phyloP scores from a whole-genome alignment of 30 jellyfish, hydroid and myxozoan species.

The Sanderia malayensis region DNA sequence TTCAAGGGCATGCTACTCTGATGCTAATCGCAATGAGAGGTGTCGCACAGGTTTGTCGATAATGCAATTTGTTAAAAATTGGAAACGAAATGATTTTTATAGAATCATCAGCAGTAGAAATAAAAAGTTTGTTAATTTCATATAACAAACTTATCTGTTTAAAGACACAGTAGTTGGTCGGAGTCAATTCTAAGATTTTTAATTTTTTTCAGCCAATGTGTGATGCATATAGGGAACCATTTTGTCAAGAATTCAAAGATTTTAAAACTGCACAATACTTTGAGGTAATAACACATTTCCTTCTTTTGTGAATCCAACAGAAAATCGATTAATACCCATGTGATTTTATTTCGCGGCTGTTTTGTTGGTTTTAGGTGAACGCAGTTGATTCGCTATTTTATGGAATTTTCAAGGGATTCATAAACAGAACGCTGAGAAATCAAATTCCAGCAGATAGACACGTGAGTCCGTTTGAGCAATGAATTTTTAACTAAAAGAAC shows the following conservation, averaged over 20 bases:
- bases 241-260: background rate
- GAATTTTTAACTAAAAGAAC: too few species aligned
- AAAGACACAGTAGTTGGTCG: too few species aligned
- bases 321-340: background rate
- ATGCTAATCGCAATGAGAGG: slow-evolving; percentile 61
- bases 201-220: slow-evolving; percentile 46
- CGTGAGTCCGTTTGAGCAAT: too few species aligned
- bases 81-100: background rate
- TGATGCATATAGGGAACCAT: slow-evolving; percentile 42
- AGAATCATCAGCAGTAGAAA: background rate
- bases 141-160: too few species aligned
- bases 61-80: background rate
- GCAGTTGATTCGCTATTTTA: slow-evolving; percentile 31
- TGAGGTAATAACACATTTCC: too few species aligned
- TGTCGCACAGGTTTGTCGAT: slow-evolving; percentile 36
- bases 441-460: slow-evolving; percentile 31
- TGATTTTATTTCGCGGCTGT: background rate
- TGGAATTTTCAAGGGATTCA: slow-evolving; percentile 33
- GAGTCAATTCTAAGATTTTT: too few species aligned
- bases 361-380: slow-evolving; percentile 31
- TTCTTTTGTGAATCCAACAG: too few species aligned
- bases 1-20: slow-evolving; percentile 26
- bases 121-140: background rate
- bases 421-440: slow-evolving; percentile 6
- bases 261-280: slow-evolving; percentile 7